Conservation (phyloP, 53 echinoderm and acorn worm species). For the Zoroaster sp. region DNA sequence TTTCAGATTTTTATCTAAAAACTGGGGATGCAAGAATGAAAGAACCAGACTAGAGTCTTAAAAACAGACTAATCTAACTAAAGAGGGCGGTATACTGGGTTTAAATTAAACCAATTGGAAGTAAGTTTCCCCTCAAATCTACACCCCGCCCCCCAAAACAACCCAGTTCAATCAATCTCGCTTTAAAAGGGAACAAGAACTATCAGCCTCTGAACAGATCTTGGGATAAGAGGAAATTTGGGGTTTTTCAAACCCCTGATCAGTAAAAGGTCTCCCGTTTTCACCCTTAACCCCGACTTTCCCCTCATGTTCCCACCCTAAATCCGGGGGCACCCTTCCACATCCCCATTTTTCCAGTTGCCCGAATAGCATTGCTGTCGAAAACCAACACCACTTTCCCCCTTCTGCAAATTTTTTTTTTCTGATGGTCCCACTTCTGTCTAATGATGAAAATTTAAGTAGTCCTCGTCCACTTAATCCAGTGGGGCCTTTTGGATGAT, state of each 20-base stretch:
- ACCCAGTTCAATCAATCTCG: not conserved
- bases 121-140: too few species aligned
- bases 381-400: constrained; percentile 50
- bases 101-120: too few species aligned
- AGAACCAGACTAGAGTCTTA: too few species aligned
- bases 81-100: too few species aligned
- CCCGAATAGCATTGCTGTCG: constrained; percentile 47
- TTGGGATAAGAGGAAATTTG: not conserved
- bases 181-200: not conserved
- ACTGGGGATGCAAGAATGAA: too few species aligned
- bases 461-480: constrained; percentile 55
- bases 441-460: constrained; percentile 43
- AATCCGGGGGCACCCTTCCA: constrained; percentile 24
- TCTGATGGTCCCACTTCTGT: constrained; percentile 46
- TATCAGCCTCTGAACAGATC: constrained; percentile 4
- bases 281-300: constrained; percentile 34
- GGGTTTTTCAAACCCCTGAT: not conserved
- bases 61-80: too few species aligned
- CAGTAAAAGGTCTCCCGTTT: not conserved
- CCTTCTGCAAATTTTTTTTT: constrained; percentile 23
- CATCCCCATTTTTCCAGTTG: constrained; percentile 4
- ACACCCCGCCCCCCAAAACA: constrained; percentile 8
- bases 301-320: not conserved
- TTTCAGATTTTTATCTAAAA: too few species aligned
- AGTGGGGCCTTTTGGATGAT: constrained; percentile 45